phyloP scores from a whole-genome alignment of 2,797 vertebrate species.

The Siniperca undulata region DNA sequence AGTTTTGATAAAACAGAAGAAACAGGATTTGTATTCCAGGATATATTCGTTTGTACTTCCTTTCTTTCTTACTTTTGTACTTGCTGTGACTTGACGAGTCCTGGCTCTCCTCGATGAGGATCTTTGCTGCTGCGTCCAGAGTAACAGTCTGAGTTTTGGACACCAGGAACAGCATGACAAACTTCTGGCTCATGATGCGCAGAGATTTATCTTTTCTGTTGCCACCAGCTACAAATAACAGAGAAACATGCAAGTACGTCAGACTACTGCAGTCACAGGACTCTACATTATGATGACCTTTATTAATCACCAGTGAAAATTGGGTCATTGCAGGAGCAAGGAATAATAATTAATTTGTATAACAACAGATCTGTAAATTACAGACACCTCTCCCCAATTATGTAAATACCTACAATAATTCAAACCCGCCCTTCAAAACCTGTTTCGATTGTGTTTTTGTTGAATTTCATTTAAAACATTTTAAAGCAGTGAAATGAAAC shows the following conservation, averaged over 20 bases:
- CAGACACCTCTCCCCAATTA: neutral
- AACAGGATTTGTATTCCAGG: neutral
- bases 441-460: neutral
- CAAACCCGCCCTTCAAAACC: no score
- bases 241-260: neutral
- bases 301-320: neutral
- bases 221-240: conserved; percentile 79
- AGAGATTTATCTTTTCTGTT: conserved; percentile 97
- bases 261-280: neutral
- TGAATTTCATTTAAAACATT: neutral
- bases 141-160: conserved; percentile 93
- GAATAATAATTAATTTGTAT: neutral
- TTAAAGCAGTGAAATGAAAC: neutral
- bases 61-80: conserved; percentile 92
- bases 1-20: neutral
- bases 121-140: conserved; percentile 92
- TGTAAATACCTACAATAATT: neutral
- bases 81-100: conserved; percentile 93
- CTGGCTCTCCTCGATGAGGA: conserved; percentile 93
- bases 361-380: neutral
- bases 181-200: conserved; percentile 97
- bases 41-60: rapidly evolving
- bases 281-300: neutral
- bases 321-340: neutral
- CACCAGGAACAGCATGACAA: conserved; percentile 97